Percentiles rank a stretch among this genome's conserved stretches.
Conservation (phyloP, 2,113 vertebrate species). For the Ptilonorhynchus violaceus region DNA sequence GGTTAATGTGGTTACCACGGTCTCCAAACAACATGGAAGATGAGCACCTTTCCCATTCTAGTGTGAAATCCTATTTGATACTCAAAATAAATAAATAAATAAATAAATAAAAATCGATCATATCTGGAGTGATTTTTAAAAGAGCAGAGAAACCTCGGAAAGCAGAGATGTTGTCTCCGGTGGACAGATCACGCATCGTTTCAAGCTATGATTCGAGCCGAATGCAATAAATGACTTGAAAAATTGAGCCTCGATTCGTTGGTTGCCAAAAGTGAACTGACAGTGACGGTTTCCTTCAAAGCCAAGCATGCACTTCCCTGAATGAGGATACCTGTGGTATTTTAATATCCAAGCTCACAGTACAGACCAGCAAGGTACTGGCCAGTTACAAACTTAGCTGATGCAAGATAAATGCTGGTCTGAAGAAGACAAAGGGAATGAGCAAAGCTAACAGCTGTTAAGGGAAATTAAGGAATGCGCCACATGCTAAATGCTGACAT, state of each 20-base stretch:
- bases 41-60: neutral
- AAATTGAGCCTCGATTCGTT: neutral
- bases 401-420: neutral
- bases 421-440: neutral
- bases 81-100: neutral
- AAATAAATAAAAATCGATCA: fast-evolving
- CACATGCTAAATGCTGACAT: fast-evolving
- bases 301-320: neutral
- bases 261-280: neutral
- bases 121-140: neutral
- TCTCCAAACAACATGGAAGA: neutral
- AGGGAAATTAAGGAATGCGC: neutral
- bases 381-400: neutral
- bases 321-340: neutral
- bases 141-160: neutral
- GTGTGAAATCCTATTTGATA: neutral
- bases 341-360: neutral
- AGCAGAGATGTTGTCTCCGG: neutral
- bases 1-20: neutral
- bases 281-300: neutral
- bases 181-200: neutral
- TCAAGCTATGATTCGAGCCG: neutral
- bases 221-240: neutral
- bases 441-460: neutral
- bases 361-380: neutral